A percentile compares a stretch with the other conserved stretches of the same genome.
Conservation (phyloP, 2,797 vertebrate species). For the Pyrocephalus nanus region DNA sequence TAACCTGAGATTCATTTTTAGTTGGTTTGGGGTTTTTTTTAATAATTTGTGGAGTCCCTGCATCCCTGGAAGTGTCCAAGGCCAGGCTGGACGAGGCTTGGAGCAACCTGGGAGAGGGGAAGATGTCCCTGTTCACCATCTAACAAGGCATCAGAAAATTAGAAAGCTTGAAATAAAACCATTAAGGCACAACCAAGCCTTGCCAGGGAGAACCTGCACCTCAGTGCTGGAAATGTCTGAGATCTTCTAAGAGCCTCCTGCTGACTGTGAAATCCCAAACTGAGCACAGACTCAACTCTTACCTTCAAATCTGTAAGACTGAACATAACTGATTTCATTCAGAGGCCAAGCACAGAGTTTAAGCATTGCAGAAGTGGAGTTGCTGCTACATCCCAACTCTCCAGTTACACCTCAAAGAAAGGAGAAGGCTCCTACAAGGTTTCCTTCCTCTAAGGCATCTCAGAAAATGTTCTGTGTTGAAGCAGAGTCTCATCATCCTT, state of each 20-base stretch:
- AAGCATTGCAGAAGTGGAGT: fast-evolving
- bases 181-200: background rate
- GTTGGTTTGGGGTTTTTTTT: too few relatives aligned
- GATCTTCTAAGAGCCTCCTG: background rate
- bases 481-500: background rate
- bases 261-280: background rate
- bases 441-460: background rate
- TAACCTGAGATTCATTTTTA: background rate
- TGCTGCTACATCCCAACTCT: fast-evolving
- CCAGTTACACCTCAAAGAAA: background rate
- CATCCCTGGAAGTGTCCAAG: background rate
- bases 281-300: background rate
- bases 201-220: too few relatives aligned
- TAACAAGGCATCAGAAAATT: background rate
- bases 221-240: fast-evolving
- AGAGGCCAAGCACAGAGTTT: fast-evolving
- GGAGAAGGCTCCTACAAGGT: background rate
- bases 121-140: background rate
- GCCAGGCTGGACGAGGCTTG: background rate
- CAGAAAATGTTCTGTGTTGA: fast-evolving
- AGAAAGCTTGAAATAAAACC: background rate
- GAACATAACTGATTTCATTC: background rate
- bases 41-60: background rate
- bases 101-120: background rate
- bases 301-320: background rate